Evolutionary conservation across 2,113 vertebrate genomes (phyloP).

Genomic region (Pleuronectes platessa): DNA sequence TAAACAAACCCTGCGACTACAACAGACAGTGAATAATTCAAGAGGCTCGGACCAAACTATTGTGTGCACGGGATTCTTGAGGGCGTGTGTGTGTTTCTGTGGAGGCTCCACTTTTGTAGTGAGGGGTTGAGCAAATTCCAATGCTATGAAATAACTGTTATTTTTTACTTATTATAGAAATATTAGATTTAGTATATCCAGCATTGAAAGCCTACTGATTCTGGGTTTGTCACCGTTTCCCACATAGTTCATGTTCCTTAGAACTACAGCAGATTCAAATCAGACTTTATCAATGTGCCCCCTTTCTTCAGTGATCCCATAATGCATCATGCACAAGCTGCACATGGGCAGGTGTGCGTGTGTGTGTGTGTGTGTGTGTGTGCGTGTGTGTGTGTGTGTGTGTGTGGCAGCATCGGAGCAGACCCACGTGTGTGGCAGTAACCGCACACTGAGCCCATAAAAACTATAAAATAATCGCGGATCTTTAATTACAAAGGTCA

Average conservation of each 20-base stretch:
- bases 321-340: neutral
- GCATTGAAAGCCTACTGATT: too few species aligned
- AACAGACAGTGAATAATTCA: conserved; percentile 63
- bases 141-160: neutral
- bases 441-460: neutral
- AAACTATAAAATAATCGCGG: conserved; percentile 8
- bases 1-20: conserved; percentile 59
- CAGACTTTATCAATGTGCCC: neutral
- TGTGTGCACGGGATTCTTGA: neutral
- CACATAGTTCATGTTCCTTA: neutral
- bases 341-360: conserved; percentile 1
- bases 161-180: too few species aligned
- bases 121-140: neutral
- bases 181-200: too few species aligned
- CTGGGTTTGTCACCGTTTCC: too few species aligned
- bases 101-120: neutral
- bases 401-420: neutral
- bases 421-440: conserved; percentile 1
- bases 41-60: conserved; percentile 14
- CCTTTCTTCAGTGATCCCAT: neutral
- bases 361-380: conserved; percentile 4
- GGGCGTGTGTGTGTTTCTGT: neutral
- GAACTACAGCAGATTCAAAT: neutral
- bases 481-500: conserved; percentile 26
- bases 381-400: conserved; percentile 3